These are phyloP conservation scores for Orthochromis indermauri DNA, from an alignment of 2,113 vertebrate species.

Conservation along the genomic window DNA sequence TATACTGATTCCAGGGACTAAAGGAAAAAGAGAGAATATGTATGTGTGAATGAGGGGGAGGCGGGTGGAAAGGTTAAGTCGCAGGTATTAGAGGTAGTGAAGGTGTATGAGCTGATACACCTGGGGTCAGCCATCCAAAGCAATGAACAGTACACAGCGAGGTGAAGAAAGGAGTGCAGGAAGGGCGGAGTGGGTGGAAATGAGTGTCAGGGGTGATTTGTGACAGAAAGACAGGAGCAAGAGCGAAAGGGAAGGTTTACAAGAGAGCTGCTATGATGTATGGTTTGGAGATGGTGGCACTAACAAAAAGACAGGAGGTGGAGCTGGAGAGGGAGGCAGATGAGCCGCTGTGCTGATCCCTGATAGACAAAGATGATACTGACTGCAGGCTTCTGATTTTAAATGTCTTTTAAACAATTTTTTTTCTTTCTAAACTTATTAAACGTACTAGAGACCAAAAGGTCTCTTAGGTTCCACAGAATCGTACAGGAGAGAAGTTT, in stretches of 20 bases:
- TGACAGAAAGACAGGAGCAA: not conserved
- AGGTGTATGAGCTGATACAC: not conserved
- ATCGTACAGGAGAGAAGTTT: accelerated
- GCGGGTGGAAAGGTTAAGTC: accelerated
- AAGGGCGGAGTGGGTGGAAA: accelerated
- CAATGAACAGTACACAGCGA: accelerated
- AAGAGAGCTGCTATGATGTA: not conserved
- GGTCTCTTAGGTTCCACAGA: accelerated
- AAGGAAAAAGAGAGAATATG: not conserved
- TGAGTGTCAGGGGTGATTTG: not conserved
- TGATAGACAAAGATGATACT: accelerated
- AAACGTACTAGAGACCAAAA: not conserved
- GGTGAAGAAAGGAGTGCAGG: not conserved
- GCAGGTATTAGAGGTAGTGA: not conserved
- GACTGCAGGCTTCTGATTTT: not conserved
- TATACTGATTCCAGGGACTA: not conserved
- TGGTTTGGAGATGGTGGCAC: not conserved
- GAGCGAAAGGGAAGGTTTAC: not conserved
- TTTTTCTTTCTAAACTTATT: not conserved
- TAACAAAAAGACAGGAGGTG: not conserved
- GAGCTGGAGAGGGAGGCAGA: not conserved
- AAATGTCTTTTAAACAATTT: accelerated
- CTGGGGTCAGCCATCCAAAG: not conserved
- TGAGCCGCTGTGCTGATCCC: not conserved
- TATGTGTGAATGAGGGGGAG: not conserved